Base-by-base conservation (phyloP, 1,140 invertebrate genomes). In the Venustaconcha ellipsiformis region DNA sequence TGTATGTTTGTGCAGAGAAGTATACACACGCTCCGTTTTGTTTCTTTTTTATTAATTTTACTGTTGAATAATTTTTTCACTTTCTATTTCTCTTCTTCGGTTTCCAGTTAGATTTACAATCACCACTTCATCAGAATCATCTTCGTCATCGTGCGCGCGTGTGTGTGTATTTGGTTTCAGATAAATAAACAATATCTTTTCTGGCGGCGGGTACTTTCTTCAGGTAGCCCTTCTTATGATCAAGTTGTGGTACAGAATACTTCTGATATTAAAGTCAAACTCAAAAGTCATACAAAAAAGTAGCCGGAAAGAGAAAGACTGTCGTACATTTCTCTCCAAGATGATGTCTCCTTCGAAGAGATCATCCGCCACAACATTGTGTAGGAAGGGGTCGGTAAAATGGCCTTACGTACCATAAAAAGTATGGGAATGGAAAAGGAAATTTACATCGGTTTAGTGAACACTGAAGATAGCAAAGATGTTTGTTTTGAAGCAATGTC, bases 201-300 rank as follows among this genome's bases (percentile, higher is more conserved):
- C 78, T 55, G 81, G 78, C 26, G 68, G 76, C 13, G 78, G 78
- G 14, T 80, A 74, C 60, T 57, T 82, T 11, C 69, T 76, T 14
- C 67, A 82, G 56, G 78, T 78, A 55, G 58, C 78, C 23, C 70
- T 82, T 78, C 78, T 5, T 67, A 74, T 14, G 59, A 78, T 0
- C 78, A 82, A 60, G 76, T 78, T 37, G 56, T 80, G 11, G 67
- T 82, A 0, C 68, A 74, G 15, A 82, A 82, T 57, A 60, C 80
- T 17, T 82, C 80, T 71, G 80, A 82, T 58, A 71, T 80, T 65
- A 75, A 74, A 59, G 64, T 74, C 37, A 82, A 82, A 70, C n/a
- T 72, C 1, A 63, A 75, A 0, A 67, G 68, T 60, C 57, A 68
- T 6, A 58, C 65, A 18, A 69, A 37, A 8, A 56, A 1, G 76